These are phyloP conservation scores for Notolabrus celidotus DNA, from an alignment of 2,797 vertebrate genomes.

Conservation along the genomic window DNA sequence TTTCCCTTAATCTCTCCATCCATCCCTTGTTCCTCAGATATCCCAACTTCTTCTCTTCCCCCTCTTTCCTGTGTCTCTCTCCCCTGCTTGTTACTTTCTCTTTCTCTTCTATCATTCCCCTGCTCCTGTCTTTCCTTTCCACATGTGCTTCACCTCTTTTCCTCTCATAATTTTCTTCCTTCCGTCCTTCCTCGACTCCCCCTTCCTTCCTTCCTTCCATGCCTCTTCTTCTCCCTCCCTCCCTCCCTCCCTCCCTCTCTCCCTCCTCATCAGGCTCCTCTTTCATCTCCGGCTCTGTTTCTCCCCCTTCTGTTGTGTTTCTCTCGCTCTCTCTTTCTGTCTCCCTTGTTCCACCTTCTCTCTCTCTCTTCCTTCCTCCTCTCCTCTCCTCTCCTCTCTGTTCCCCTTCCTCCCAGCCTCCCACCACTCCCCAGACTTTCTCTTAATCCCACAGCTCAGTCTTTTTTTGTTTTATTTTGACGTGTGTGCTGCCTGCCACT, in stretches of 20 bases:
- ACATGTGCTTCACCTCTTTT: no score
- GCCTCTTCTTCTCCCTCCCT: not conserved
- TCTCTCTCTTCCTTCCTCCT: not conserved
- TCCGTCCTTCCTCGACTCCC: conserved; percentile 8
- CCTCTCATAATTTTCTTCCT: not conserved
- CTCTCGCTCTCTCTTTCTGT: conserved; percentile 14
- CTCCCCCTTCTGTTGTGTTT: conserved; percentile 8
- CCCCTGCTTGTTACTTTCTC: no score
- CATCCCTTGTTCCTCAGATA: conserved; percentile 1
- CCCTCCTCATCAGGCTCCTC: not conserved
- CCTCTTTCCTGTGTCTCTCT: no score
- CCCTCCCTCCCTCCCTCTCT: not conserved
- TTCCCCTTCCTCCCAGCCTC: conserved; percentile 27
- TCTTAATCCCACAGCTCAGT: conserved; percentile 62
- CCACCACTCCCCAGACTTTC: conserved; percentile 41
- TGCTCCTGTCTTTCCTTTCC: not conserved
- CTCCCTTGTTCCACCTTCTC: not conserved
- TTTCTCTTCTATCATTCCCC: not conserved
- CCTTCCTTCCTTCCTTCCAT: no score
- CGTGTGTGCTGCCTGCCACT: conserved; percentile 46
- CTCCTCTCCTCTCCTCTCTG: not conserved
- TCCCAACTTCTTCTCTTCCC: no score
- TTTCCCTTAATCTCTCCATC: not conserved
- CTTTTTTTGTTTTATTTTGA: conserved; percentile 13
- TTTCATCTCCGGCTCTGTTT: conserved; percentile 23